phyloP scores from a whole-genome alignment of 1,140 invertebrate species.

The Bicyclus anynana region DNA sequence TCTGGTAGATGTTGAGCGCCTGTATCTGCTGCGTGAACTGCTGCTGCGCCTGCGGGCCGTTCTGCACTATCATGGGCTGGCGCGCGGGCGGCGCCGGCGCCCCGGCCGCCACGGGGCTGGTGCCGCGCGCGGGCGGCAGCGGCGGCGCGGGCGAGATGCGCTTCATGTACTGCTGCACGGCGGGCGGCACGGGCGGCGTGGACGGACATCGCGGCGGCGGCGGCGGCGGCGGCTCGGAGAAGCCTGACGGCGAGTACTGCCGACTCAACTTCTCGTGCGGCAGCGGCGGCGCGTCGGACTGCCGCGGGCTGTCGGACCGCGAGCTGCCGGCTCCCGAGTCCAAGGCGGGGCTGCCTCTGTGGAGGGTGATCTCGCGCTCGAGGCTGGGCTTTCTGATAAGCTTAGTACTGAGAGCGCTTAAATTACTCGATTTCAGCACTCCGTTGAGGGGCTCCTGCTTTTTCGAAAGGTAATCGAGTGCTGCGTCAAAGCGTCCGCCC shows the following conservation, averaged over 20 bases:
- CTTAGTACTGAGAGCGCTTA: slow-evolving; percentile 83
- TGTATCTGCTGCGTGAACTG: slow-evolving; percentile 92
- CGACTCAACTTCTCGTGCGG: slow-evolving; percentile 75
- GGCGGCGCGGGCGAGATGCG: slow-evolving; percentile 88
- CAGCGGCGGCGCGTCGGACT: slow-evolving; percentile 75
- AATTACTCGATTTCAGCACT: slow-evolving; percentile 74
- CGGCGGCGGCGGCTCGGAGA: slow-evolving; percentile 84
- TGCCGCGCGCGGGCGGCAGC: slow-evolving; percentile 81
- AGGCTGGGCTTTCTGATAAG: slow-evolving; percentile 91
- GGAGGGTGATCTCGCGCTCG: slow-evolving; percentile 86
- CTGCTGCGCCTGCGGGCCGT: slow-evolving; percentile 89
- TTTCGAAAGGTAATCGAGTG: slow-evolving; percentile 83
- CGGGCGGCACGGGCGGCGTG: slow-evolving; percentile 85
- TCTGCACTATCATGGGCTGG: slow-evolving; percentile 89
- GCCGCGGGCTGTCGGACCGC: slow-evolving; percentile 90
- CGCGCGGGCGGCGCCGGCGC: slow-evolving; percentile 68
- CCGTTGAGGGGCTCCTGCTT: slow-evolving; percentile 79
- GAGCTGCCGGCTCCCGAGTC: slow-evolving; percentile 93
- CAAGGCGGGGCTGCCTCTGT: slow-evolving; percentile 89
- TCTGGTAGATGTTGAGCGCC: slow-evolving; percentile 88
- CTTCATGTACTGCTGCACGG: slow-evolving; percentile 91
- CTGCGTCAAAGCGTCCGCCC: slow-evolving; percentile 83
- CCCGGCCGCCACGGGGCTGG: slow-evolving; percentile 83
- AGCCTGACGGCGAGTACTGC: slow-evolving; percentile 84
- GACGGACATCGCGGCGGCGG: slow-evolving; percentile 82